Evolutionary conservation across 1,140 invertebrate genomes (phyloP), one percentile per base, ranked within the genome.

Genomic region (Mycetomoellerius zeteki): DNA sequence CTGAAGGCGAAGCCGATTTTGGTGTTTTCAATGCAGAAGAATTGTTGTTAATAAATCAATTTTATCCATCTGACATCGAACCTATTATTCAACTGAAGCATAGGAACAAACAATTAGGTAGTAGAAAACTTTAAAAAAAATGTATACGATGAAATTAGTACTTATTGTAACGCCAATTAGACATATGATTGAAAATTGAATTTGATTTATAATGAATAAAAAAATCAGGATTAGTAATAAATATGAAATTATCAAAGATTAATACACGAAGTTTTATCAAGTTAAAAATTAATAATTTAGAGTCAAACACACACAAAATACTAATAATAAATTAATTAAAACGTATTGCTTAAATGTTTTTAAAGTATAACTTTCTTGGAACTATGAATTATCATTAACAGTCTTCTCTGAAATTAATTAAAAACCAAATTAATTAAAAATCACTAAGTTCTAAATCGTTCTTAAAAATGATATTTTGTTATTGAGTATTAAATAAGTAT

Each of bases 11-110:
- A 58, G 96, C 95, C 0, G 96, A 97, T 87, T 94, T 97, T 77
- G 96, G 96, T 3, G 87, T 96, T 5, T 96, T 97, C 86, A 95
- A 94, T 24, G 95, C 96, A 16, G 96, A 97, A 87, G 96, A 96
- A 87, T 93, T 95, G 21, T 86, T 96, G 0, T 88, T 96, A 2
- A 88, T 96, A 0, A 93, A 95, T 4, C 95, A 96, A 64, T 93
- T 94, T 60, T 95, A 96, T 84, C 94, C 95, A 1, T 92, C 92
- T 1, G 91, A 94, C 8, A 92, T 95, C 8, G 85, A 92, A 12
- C 95, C 96, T 0, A 86, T 96, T 2, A 95, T 94, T 4, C 94
- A 96, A 52, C 91, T 96, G 16, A 93, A 94, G 71, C 94, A 96
- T 75, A 89, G 87, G 4, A 91, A 94, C 0, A 94, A 91, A 82